These are phyloP conservation scores for Coracias cyanogaster DNA, from an alignment of 2,797 vertebrate species.

Conservation along the genomic window DNA sequence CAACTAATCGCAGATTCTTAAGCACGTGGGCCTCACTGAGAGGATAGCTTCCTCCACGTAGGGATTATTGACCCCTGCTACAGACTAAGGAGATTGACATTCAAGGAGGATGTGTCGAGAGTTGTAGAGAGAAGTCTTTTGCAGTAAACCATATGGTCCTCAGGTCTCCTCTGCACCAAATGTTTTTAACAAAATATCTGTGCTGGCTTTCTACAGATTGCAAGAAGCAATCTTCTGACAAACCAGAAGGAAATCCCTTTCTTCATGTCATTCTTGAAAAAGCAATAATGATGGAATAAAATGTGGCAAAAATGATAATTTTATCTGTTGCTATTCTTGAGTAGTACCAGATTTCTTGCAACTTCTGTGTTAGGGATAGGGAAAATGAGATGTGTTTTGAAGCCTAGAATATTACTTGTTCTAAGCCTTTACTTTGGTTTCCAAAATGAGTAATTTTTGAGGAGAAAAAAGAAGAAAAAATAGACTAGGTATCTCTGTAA, in stretches of 20 bases:
- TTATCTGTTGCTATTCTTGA: neutral
- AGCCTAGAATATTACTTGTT: neutral
- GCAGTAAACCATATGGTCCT: neutral
- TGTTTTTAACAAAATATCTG: neutral
- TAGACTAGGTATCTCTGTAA: neutral
- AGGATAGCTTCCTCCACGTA: neutral
- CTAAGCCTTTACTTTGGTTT: neutral
- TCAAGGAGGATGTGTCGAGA: neutral
- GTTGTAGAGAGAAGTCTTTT: neutral
- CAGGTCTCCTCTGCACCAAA: neutral
- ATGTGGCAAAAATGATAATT: neutral
- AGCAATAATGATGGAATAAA: neutral
- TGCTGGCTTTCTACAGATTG: neutral
- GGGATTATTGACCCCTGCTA: neutral
- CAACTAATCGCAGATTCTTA: neutral
- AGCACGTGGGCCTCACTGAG: neutral
- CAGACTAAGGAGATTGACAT: neutral
- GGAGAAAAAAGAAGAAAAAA: neutral
- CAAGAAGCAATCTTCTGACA: neutral
- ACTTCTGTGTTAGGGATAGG: neutral
- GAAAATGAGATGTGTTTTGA: neutral
- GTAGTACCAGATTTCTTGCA: conserved; percentile 12
- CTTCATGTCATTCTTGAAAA: neutral
- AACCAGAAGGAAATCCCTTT: conserved; percentile 38
- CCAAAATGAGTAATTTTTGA: neutral